Percentiles rank a stretch among this genome's conserved stretches.
phyloP scores from a whole-genome alignment of 1,140 invertebrate species.

The Macrotrachela quadricornifera region DNA sequence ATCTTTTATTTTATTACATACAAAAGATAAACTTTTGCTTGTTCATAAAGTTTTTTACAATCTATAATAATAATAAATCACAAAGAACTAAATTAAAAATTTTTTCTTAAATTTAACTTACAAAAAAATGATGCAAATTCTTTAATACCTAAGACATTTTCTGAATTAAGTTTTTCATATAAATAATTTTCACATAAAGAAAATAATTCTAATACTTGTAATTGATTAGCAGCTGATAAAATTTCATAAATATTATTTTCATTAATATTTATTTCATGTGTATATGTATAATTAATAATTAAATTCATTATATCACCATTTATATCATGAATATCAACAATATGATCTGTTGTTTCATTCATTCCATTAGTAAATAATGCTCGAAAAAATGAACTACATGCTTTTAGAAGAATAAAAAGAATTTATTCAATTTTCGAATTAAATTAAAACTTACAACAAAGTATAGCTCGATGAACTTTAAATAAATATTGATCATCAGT shows the following conservation, averaged over 20 bases:
- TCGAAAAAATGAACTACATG: constrained; percentile 2
- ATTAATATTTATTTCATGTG: not conserved
- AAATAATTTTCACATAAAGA: constrained; percentile 6
- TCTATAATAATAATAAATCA: too few species aligned
- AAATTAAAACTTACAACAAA: too few species aligned
- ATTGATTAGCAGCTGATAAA: constrained; percentile 2
- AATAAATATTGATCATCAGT: too few species aligned
- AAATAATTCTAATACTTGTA: constrained; percentile 6
- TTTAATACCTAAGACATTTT: constrained; percentile 6
- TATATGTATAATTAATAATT: constrained; percentile 8
- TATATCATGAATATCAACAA: not conserved
- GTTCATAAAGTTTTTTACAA: not conserved
- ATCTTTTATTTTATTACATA: not conserved
- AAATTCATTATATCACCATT: not conserved
- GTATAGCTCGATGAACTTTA: too few species aligned
- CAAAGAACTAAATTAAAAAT: too few species aligned
- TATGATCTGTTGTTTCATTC: not conserved
- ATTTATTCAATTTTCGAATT: not conserved
- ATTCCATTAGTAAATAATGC: constrained; percentile 6
- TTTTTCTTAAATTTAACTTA: too few species aligned
- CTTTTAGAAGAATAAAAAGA: not conserved
- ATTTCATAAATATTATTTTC: constrained; percentile 2
- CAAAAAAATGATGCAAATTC: constrained; percentile 1
- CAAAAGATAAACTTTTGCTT: constrained; percentile 2
- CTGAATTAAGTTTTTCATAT: not conserved